Evolutionary conservation across 2,113 vertebrate genomes (phyloP), one percentile per base, ranked within the genome.

Genomic region (Nothobranchius furzeri): DNA sequence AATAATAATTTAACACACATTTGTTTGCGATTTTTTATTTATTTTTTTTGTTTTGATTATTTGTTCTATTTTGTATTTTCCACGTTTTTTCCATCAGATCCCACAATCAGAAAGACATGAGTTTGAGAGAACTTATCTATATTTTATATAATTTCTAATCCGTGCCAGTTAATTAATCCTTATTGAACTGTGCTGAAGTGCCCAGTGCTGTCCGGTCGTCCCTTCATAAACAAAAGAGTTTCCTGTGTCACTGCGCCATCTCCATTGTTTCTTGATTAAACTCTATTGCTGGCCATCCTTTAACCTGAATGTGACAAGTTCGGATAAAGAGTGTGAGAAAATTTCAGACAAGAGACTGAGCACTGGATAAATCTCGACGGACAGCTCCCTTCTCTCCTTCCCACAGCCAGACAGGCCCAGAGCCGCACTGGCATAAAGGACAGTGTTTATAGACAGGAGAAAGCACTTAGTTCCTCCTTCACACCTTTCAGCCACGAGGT

Each of bases 391-490:
- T 74, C 58, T 73, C 68, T 58, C 52, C 58, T 60, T 70, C 52
- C 70, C 43, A 58, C 64, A 15, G 37, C 20, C 68, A 53, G 57
- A 43, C 56, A 64, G 20, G 60, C 70, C 60, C 60, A 1, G 60
- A 82, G 79, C 65, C 75, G 63, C 7, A 35, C 78, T 78, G 67
- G 71, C 77, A 88, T 81, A 85, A 85, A 85, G 75, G 81, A 81
- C 82, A 71, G 85, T 90, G 79, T 91, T 91, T 84, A 85, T 84
- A 82, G 78, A 90, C 85, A 89, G 76, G 76, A 75, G 70, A 89
- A 91, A 89, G 84, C 88, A 88, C 90, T 91, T 89, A 86, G 88
- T 78, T 85, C 74, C 76, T 87, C 83, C 85, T 89, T 87, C 83
- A 88, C 88, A 89, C 84, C 87, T 87, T 86, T 89, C 86, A 88